A percentile compares a stretch with the other conserved stretches of the same genome.
Conservation (phyloP, 2,113 vertebrate species). For the Cyphomyrus discorhynchus region DNA sequence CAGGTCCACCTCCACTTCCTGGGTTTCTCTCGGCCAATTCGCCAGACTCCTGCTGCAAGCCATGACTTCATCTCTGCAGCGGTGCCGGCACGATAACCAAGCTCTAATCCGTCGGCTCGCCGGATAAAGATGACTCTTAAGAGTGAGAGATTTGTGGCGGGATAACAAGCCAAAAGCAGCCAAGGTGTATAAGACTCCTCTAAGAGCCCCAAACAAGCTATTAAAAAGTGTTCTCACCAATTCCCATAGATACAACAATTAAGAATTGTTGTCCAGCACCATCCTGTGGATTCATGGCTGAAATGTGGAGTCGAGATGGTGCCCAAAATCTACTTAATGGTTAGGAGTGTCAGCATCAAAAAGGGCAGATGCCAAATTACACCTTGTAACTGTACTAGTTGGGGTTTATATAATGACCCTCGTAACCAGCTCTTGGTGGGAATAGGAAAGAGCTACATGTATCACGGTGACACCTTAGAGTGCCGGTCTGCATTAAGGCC, state of each 20-base stretch:
- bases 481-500: not conserved
- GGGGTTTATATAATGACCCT: conserved; percentile 7
- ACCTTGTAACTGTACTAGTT: conserved; percentile 12
- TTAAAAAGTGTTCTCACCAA: not conserved
- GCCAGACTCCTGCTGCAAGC: conserved; percentile 9
- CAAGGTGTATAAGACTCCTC: not conserved
- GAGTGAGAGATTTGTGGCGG: not conserved
- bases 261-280: not conserved
- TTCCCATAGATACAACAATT: not conserved
- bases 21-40: not conserved
- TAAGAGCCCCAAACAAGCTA: not conserved
- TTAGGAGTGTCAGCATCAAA: not conserved
- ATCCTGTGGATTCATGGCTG: not conserved
- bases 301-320: not conserved
- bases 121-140: not conserved
- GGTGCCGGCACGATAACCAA: not conserved
- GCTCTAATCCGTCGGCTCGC: not conserved
- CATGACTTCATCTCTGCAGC: not conserved
- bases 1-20: not conserved
- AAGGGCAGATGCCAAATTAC: conserved; percentile 33
- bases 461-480: conserved; percentile 16
- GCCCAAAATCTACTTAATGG: not conserved
- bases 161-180: not conserved
- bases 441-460: not conserved
- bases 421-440: conserved; percentile 33